Percentiles rank a stretch among this genome's conserved stretches.
Evolutionary conservation across 2,888 invertebrate genomes (phyloP).

Genomic region (Synergus itoensis): DNA sequence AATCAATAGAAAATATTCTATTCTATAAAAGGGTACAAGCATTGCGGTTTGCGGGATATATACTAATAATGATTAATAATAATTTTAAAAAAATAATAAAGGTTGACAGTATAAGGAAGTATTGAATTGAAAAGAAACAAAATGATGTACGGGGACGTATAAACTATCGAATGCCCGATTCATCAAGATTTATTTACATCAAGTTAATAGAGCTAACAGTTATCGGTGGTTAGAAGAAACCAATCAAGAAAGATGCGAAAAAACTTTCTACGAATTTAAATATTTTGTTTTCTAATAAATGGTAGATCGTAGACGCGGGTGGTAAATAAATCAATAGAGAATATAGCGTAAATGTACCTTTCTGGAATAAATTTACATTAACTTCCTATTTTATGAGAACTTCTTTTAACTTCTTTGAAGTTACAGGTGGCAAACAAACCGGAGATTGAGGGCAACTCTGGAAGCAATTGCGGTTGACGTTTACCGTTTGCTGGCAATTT

Average conservation of each 20-base stretch:
- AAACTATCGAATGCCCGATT: background rate
- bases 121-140: background rate
- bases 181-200: background rate
- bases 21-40: background rate
- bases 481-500: conserved; percentile 9
- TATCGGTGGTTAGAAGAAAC: too few relatives aligned
- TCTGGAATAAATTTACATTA: background rate
- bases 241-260: too few relatives aligned
- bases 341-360: background rate
- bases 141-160: background rate
- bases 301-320: background rate
- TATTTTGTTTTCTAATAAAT: background rate
- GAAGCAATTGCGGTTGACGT: conserved; percentile 14
- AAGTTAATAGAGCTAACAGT: too few relatives aligned
- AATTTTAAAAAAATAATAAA: background rate
- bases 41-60: background rate
- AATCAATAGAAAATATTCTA: background rate
- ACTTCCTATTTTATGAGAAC: background rate
- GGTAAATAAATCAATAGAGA: background rate
- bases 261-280: background rate
- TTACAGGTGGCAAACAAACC: background rate
- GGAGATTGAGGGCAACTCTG: conserved; percentile 29
- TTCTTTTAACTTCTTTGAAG: background rate
- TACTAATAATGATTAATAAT: background rate
- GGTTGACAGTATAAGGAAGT: background rate